Evolutionary conservation across 2,113 vertebrate species (phyloP), one percentile per base, ranked within the genome.

Genomic region (Hirundichthys speculiger): DNA sequence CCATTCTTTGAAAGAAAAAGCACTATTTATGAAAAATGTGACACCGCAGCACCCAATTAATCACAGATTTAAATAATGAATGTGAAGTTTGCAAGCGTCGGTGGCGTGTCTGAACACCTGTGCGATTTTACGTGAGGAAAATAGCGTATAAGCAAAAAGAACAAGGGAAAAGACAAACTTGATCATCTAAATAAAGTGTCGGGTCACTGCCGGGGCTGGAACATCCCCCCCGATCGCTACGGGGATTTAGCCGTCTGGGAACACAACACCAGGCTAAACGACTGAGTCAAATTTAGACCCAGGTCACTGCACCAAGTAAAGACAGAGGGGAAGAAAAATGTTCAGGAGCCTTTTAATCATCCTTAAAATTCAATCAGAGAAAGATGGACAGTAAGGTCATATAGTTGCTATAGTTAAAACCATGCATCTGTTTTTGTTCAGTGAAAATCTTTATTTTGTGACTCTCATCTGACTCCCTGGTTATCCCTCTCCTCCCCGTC

Each of bases 241-340:
- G 25, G 73, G 86, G 86, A 82, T 87, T 89, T 82, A 83, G 62
- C 40, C 15, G 50, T 49, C 72, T 69, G 61, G 75, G 75, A 88
- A 82, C 75, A 86, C 83, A 88, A 87, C 72, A 80, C 76, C 82
- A 6, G 50, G 58, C 75, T 83, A 76, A 86, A 85, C 79, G 79
- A 85, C 72, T 47, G 52, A 70, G 68, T 80, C 78, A 42, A 67
- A 87, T 88, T 86, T 85, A 89, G 83, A 87, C 40, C 27, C 25
- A 51, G 64, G 75, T 69, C 73, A 47, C 66, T 60, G 61, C 61
- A 70, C 49, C 13, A 15, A 45, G 45, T 9, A 4, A 39, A 75
- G 55, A 76, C 49, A 42, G 53, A 56, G 63, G 12, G n/a, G n/a
- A n/a, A 68, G 64, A 65, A 79, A 82, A 22, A 19, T 66, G 62